phyloP scores from a whole-genome alignment of 2,797 vertebrate genomes.

The Moxostoma hubbsi region DNA sequence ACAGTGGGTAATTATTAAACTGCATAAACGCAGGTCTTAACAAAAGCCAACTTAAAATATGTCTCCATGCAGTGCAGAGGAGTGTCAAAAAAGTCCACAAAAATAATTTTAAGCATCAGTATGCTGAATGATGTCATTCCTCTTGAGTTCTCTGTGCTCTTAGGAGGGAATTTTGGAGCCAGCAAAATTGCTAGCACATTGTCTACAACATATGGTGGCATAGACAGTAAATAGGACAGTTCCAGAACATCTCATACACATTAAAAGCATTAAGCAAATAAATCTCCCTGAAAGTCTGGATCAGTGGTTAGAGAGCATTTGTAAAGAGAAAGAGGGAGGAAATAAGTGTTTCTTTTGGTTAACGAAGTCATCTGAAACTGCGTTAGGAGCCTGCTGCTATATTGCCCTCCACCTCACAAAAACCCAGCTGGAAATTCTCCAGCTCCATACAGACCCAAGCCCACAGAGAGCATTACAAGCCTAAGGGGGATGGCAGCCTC shows the following conservation, averaged over 20 bases:
- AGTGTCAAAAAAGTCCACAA: background rate
- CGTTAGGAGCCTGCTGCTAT: conserved; percentile 44
- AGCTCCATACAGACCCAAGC: background rate
- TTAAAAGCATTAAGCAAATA: conserved; percentile 19
- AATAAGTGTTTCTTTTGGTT: conserved; percentile 33
- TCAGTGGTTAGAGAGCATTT: background rate
- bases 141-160: background rate
- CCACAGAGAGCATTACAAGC: conserved; percentile 1
- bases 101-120: background rate
- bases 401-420: conserved; percentile 19
- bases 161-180: background rate
- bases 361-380: conserved; percentile 38
- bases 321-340: background rate
- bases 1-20: background rate
- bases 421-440: conserved; percentile 25
- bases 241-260: background rate
- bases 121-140: conserved; percentile 5
- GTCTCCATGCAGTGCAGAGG: background rate
- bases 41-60: background rate
- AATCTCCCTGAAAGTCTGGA: conserved; percentile 4
- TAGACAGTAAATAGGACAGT: conserved; percentile 3
- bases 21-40: background rate
- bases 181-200: conserved; percentile 20
- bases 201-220: background rate
- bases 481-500: background rate